phyloP scores from a whole-genome alignment of 2,888 invertebrate genomes.

The Neria commutata region DNA sequence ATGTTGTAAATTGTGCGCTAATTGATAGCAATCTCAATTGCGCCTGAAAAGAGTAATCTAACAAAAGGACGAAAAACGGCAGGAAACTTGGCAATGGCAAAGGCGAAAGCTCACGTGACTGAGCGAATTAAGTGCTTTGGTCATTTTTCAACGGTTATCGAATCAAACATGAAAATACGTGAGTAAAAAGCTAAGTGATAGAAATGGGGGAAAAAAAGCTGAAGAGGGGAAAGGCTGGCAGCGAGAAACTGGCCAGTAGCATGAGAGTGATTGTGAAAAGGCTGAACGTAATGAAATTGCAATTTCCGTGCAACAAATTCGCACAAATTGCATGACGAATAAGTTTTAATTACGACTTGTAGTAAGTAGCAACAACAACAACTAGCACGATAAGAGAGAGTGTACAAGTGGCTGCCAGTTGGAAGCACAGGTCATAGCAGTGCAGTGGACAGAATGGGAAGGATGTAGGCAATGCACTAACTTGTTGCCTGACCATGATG shows the following conservation, averaged over 20 bases:
- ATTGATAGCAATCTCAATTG: background rate
- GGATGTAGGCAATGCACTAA: background rate
- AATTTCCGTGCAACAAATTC: slow-evolving; percentile 3
- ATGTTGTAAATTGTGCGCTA: background rate
- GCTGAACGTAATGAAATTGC: slow-evolving; percentile 2
- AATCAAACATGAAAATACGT: background rate
- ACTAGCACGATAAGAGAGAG: too few relatives aligned
- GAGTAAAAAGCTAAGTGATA: background rate
- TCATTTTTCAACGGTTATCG: background rate
- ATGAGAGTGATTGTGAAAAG: too few relatives aligned
- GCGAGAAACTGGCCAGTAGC: too few relatives aligned
- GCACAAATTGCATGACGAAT: slow-evolving; percentile 6
- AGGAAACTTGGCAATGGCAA: background rate
- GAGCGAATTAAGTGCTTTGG: background rate
- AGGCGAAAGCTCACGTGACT: background rate
- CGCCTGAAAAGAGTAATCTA: background rate
- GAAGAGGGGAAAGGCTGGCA: too few relatives aligned
- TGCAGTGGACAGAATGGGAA: background rate
- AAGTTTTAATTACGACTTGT: background rate
- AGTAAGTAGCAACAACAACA: background rate
- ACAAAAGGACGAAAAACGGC: background rate
- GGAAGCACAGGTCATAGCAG: background rate
- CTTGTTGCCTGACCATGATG: background rate
- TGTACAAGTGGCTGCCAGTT: too few relatives aligned
- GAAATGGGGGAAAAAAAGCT: background rate